Evolutionary conservation across 2,797 vertebrate species (phyloP).

Genomic region (Cyclopterus lumpus): DNA sequence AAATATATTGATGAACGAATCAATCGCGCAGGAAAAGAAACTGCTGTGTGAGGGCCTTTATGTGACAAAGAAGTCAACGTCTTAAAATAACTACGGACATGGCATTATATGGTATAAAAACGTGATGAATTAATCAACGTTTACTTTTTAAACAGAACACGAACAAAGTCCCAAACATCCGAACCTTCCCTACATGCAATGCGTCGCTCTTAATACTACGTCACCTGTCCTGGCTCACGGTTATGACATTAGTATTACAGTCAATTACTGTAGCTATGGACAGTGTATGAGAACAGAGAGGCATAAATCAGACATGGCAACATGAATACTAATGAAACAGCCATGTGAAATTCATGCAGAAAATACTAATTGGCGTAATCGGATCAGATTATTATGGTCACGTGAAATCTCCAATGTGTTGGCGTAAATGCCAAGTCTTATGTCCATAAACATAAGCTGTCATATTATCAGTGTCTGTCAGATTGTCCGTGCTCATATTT

Average conservation of each 20-base stretch:
- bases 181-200: neutral
- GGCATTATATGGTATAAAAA: neutral
- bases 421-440: slow-evolving; percentile 2
- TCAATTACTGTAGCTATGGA: neutral
- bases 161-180: neutral
- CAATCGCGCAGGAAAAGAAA: too few species aligned
- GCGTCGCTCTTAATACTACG: neutral
- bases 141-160: neutral
- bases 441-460: slow-evolving; percentile 3
- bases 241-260: neutral
- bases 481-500: slow-evolving; percentile 23
- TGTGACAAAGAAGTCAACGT: neutral
- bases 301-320: neutral
- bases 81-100: neutral
- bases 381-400: slow-evolving; percentile 23
- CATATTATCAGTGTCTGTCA: slow-evolving; percentile 20
- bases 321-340: slow-evolving; percentile 17
- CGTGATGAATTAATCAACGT: neutral
- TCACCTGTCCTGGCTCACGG: neutral
- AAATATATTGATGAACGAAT: neutral
- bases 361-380: slow-evolving; percentile 14
- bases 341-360: neutral
- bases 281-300: neutral
- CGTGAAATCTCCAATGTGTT: neutral
- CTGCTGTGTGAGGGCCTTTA: neutral